A percentile compares a stretch with the other conserved stretches of the same genome.
phyloP scores from a whole-genome alignment of 2,113 vertebrate genomes.

The Phaethon lepturus region DNA sequence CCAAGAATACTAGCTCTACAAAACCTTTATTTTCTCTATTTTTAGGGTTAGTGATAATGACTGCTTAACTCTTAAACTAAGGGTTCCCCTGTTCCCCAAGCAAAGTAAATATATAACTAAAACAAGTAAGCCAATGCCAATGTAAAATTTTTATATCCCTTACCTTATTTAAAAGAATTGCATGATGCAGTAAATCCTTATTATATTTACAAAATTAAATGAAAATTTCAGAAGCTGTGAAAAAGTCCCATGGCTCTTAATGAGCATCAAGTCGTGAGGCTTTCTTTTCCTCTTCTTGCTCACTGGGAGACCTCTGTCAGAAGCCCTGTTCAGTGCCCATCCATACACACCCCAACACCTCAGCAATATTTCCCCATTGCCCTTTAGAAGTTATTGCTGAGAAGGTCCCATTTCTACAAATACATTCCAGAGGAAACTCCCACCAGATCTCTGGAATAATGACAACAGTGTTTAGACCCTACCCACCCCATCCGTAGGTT shows the following conservation, averaged over 20 bases:
- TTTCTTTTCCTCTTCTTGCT: not conserved
- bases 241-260: not conserved
- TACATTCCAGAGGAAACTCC: not conserved
- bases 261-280: not conserved
- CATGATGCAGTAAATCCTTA: not conserved
- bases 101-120: not conserved
- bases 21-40: not conserved
- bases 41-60: not conserved
- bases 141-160: not conserved
- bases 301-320: not conserved
- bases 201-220: not conserved
- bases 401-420: not conserved
- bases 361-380: not conserved
- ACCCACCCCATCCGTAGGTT: not conserved
- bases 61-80: not conserved
- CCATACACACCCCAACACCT: not conserved
- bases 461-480: not conserved
- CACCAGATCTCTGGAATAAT: not conserved
- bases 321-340: not conserved
- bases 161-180: not conserved
- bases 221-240: not conserved
- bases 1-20: not conserved
- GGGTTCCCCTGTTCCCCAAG: not conserved
- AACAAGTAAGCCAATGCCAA: not conserved
- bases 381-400: not conserved